These are phyloP conservation scores for Limnodromus scolopaceus DNA, from an alignment of 2,797 vertebrate species.

Conservation along the genomic window DNA sequence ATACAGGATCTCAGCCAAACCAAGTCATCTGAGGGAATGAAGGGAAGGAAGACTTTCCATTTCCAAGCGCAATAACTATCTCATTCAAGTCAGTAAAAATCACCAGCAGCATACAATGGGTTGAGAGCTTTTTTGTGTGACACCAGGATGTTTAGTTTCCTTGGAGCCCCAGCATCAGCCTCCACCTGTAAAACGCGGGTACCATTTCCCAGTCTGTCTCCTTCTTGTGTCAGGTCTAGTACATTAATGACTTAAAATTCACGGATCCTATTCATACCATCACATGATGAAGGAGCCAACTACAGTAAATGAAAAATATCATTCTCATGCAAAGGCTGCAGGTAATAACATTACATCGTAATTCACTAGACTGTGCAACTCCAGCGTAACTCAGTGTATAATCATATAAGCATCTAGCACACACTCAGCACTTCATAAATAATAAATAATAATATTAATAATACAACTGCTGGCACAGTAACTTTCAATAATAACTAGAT, in stretches of 20 bases:
- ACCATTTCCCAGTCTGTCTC: background rate
- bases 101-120: background rate
- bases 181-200: background rate
- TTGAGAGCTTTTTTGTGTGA: background rate
- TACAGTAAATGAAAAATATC: slow-evolving; percentile 6
- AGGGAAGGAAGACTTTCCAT: background rate
- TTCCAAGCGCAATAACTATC: background rate
- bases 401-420: slow-evolving; percentile 44
- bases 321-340: slow-evolving; percentile 43
- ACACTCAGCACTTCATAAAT: slow-evolving; percentile 45
- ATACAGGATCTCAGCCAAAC: background rate
- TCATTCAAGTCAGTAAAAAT: background rate
- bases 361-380: slow-evolving; percentile 37
- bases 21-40: background rate
- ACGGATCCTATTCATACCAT: background rate
- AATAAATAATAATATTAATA: slow-evolving; percentile 66
- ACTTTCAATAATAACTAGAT: slow-evolving; percentile 38
- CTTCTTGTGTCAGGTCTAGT: background rate
- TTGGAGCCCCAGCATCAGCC: background rate
- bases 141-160: background rate
- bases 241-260: background rate
- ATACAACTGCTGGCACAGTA: slow-evolving; percentile 30
- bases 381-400: background rate
- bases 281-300: background rate
- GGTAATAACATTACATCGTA: slow-evolving; percentile 7